These are phyloP conservation scores for Euzophera pinguis DNA, from an alignment of 2,888 invertebrate genomes.

Conservation along the genomic window DNA sequence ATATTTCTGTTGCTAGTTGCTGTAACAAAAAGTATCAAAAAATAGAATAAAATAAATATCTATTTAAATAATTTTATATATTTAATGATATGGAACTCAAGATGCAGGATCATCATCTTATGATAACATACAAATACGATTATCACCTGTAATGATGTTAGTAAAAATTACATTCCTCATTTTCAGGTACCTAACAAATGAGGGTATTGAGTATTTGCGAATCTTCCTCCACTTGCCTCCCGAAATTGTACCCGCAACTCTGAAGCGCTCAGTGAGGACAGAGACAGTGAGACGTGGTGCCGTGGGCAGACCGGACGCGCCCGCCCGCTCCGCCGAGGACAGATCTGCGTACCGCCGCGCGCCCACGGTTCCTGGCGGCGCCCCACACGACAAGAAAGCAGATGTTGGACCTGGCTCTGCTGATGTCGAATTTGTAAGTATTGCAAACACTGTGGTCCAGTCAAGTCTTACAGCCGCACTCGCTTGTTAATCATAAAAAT, in stretches of 20 bases:
- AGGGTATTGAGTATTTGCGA: constrained; percentile 97
- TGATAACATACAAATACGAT: no score
- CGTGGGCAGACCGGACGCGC: constrained; percentile 83
- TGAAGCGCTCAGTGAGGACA: constrained; percentile 93
- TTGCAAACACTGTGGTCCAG: no score
- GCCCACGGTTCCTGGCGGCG: constrained; percentile 80
- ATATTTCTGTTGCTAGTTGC: no score
- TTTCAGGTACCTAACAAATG: constrained; percentile 94
- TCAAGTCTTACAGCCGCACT: no score
- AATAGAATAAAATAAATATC: no score
- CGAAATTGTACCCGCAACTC: constrained; percentile 98
- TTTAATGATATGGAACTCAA: no score
- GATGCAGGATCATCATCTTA: no score
- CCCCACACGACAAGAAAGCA: constrained; percentile 93
- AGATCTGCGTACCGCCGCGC: constrained; percentile 90
- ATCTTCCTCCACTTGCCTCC: constrained; percentile 97
- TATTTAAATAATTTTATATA: no score
- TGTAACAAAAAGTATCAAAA: no score
- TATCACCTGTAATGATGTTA: no score
- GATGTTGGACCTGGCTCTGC: constrained; percentile 98
- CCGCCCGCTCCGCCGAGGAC: constrained; percentile 90
- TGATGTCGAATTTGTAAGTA: constrained; percentile 91
- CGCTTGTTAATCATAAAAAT: no score
- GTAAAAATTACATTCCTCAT: background rate
- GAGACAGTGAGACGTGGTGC: constrained; percentile 91